Evolutionary conservation across 2,888 invertebrate species (phyloP), one percentile per base, ranked within the genome.

Genomic region (Epirrhoe tristata): DNA sequence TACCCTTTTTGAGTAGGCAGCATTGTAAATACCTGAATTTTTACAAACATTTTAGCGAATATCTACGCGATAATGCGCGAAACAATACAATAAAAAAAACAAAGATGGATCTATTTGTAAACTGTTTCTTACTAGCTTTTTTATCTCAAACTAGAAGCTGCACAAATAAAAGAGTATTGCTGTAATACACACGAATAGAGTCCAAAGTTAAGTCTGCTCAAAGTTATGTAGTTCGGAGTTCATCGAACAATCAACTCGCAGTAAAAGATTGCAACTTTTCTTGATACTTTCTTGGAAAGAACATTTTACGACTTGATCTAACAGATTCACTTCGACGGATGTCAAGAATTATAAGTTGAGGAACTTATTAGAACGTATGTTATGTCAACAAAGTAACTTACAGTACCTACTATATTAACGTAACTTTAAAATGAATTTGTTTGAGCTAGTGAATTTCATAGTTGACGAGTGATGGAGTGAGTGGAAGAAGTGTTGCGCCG

Each of bases 241-340:
- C 24, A 57, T 48, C 46, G 57, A 57, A 57, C 57, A 57, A 57
- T 57, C 46, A 32, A 32, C 31, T 46, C 46, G 43, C n/a, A 51
- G 16, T 39, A 39, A 39, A 51, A 51, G 16, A 51, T 48, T 50
- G 46, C 36, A 58, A 58, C 58, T 58, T 58, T 36, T 8, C 12
- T n/a, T 3, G 36, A 14, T 50, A 50, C 36, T 58, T 57, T 58
- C 10, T 53, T 39, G 12, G 34, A 8, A 12, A 31, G 34, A 48
- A 48, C 16, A 14, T 48, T 58, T 48, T 50, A 34, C 32, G 1
- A 48, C 46, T n/a, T n/a, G n/a, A 6, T 56, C 24, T 16, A 7
- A 2, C 10, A 10, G 10, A 39, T 39, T 39, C 36, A 39, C 8
- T 39, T 39, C 36, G 36, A 39, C 8, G 8, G 3, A 39, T 10